phyloP scores from a whole-genome alignment of 2,888 invertebrate genomes.

The Erynnis tages region DNA sequence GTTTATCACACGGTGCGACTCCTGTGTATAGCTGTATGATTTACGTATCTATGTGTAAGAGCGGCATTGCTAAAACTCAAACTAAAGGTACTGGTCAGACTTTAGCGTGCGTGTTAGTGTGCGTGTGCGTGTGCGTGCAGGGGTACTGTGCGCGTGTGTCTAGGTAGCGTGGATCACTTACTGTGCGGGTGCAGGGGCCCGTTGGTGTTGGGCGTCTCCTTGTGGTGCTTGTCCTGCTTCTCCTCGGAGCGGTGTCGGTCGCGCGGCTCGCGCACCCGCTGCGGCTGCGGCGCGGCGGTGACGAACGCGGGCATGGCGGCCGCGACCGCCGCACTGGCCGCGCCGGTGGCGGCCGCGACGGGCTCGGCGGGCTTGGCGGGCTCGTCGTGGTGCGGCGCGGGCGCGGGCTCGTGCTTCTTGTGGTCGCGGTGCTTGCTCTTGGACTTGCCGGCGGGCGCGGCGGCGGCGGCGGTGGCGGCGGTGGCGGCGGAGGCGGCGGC shows the following conservation, averaged over 20 bases:
- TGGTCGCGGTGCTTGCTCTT: constrained; percentile 57
- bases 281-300: constrained; percentile 49
- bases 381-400: constrained; percentile 59
- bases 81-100: too few relatives aligned
- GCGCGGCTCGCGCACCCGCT: constrained; percentile 56
- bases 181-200: constrained; percentile 50
- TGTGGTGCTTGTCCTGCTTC: constrained; percentile 9
- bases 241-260: constrained; percentile 39
- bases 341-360: constrained; percentile 36
- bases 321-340: constrained; percentile 29
- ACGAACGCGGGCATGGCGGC: constrained; percentile 27
- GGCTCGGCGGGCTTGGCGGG: constrained; percentile 43
- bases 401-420: constrained; percentile 37
- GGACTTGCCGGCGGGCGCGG: constrained; percentile 49
- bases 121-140: neutral
- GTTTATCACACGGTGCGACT: too few relatives aligned
- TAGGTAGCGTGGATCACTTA: constrained; percentile 47
- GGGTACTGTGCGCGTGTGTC: neutral
- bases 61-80: too few relatives aligned
- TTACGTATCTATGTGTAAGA: too few relatives aligned
- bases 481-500: neutral
- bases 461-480: neutral
- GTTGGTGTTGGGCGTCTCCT: constrained; percentile 48
- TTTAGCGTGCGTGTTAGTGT: too few relatives aligned
- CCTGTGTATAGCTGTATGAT: too few relatives aligned